These are phyloP conservation scores for Gallinago solitaria DNA, from an alignment of 2,797 vertebrate genomes.

Conservation along the genomic window DNA sequence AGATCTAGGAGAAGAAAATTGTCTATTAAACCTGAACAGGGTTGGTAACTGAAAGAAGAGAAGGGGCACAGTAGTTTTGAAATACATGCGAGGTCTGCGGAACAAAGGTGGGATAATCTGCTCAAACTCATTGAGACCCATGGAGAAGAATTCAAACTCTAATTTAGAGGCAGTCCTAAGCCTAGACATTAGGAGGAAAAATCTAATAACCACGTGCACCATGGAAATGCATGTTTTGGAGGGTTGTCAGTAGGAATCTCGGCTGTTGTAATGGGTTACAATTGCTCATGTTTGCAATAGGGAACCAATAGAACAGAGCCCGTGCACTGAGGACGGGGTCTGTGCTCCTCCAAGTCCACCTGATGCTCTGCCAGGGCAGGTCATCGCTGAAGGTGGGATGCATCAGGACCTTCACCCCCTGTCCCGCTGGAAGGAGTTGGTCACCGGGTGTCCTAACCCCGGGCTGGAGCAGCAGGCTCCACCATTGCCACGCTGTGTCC, in stretches of 20 bases:
- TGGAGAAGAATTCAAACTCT: neutral
- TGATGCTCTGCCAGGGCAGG: neutral
- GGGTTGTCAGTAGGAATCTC: neutral
- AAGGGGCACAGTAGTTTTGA: neutral
- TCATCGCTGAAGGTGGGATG: rapidly evolving
- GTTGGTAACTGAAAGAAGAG: neutral
- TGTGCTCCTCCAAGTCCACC: rapidly evolving
- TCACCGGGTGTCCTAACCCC: rapidly evolving
- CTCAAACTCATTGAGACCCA: neutral
- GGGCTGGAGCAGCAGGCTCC: neutral
- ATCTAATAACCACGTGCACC: too few relatives aligned
- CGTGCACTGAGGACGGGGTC: rapidly evolving
- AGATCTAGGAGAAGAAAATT: neutral
- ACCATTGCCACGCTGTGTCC: rapidly evolving
- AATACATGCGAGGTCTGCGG: neutral
- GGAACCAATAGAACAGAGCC: neutral
- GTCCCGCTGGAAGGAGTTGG: rapidly evolving
- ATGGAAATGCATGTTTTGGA: neutral
- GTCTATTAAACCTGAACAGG: neutral
- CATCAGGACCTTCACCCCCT: neutral
- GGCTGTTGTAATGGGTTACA: rapidly evolving
- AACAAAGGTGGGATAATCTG: neutral
- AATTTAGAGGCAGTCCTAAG: neutral
- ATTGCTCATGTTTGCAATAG: neutral
- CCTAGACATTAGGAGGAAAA: too few relatives aligned